phyloP scores from a whole-genome alignment of 2,888 invertebrate species.

The Linnaemya vulpina region DNA sequence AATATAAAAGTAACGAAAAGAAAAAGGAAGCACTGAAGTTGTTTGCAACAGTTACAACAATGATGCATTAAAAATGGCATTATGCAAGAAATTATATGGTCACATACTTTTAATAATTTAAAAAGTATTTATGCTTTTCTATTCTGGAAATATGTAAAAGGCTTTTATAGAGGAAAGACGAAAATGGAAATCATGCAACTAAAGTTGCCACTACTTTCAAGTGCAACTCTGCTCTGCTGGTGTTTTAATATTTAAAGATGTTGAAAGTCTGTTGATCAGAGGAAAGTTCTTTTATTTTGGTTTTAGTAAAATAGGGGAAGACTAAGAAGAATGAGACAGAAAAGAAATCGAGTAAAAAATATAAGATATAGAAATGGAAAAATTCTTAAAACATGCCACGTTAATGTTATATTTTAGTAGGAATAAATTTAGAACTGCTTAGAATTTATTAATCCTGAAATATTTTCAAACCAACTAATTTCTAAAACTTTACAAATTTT shows the following conservation, averaged over 20 bases:
- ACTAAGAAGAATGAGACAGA: too few species aligned
- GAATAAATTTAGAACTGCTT: too few species aligned
- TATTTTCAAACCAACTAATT: too few species aligned
- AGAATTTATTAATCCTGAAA: too few species aligned
- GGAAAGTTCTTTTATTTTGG: not conserved
- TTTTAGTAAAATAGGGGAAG: not conserved
- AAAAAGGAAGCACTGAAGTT: constrained; percentile 44
- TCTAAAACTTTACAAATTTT: too few species aligned
- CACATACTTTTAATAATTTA: constrained; percentile 1
- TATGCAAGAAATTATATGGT: constrained; percentile 58
- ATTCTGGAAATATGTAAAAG: not conserved
- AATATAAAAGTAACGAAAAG: constrained; percentile 50
- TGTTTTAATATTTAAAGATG: constrained; percentile 26
- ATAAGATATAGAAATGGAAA: too few species aligned
- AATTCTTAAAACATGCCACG: too few species aligned
- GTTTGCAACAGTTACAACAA: constrained; percentile 32
- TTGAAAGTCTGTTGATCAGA: not conserved
- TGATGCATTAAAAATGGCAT: constrained; percentile 57
- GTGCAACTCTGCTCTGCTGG: constrained; percentile 17
- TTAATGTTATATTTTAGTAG: too few species aligned
- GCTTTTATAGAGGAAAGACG: constrained; percentile 7
- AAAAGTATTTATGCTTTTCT: constrained; percentile 18
- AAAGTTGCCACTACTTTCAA: constrained; percentile 50
- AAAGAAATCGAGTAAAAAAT: too few species aligned
- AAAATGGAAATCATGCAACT: constrained; percentile 23